Evolutionary conservation across 1,140 invertebrate species (phyloP).

Genomic region (Brachystomella parvula): DNA sequence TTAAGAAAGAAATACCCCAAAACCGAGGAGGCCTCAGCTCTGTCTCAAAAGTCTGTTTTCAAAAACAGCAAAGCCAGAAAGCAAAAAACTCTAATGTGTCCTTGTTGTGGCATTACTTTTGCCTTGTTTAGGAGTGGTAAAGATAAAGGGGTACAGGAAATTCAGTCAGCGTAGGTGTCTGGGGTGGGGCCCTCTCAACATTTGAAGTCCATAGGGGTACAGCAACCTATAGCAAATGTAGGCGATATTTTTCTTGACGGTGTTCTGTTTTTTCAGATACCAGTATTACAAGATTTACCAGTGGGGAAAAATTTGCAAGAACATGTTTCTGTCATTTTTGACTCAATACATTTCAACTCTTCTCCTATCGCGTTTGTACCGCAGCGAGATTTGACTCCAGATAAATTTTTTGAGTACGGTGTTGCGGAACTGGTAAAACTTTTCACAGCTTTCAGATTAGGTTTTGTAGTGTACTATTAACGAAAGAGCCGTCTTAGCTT

Average conservation of each 20-base stretch:
- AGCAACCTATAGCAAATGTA: not conserved
- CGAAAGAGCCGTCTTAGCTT: too few species aligned
- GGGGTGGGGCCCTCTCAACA: constrained; percentile 46
- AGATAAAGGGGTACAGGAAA: too few species aligned
- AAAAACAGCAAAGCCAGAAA: too few species aligned
- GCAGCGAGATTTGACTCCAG: constrained; percentile 11
- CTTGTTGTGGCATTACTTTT: too few species aligned
- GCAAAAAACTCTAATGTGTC: too few species aligned
- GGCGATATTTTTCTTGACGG: not conserved
- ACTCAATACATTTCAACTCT: constrained; percentile 19
- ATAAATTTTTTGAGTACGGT: constrained; percentile 16
- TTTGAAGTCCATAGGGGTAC: constrained; percentile 35
- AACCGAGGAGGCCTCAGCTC: too few species aligned
- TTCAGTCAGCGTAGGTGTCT: too few species aligned
- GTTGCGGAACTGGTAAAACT: constrained; percentile 21
- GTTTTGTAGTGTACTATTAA: too few species aligned
- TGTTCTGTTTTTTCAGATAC: not conserved
- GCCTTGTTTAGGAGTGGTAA: too few species aligned
- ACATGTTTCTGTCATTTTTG: constrained; percentile 39
- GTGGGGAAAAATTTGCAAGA: constrained; percentile 46
- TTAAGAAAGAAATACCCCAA: too few species aligned
- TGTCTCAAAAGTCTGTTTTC: too few species aligned
- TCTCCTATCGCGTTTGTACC: constrained; percentile 12
- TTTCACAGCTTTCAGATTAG: too few species aligned
- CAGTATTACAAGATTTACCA: constrained; percentile 9